phyloP scores from a whole-genome alignment of 2,888 invertebrate species.

The Trilocha varians region DNA sequence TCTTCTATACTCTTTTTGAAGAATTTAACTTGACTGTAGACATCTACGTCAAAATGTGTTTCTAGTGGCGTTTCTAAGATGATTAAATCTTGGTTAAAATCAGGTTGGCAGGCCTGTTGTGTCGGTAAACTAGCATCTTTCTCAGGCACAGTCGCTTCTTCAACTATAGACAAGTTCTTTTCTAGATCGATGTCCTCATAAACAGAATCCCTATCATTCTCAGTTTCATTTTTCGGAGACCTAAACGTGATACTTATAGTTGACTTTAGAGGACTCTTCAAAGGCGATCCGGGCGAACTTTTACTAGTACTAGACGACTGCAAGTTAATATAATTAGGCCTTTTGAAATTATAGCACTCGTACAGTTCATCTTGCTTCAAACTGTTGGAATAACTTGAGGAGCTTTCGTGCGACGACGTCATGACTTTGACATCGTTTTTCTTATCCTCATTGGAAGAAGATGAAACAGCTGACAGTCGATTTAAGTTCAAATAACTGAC shows the following conservation, averaged over 20 bases:
- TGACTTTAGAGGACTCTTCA: constrained; percentile 76
- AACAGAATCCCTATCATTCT: constrained; percentile 65
- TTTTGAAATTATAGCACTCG: constrained; percentile 50
- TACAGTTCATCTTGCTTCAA: constrained; percentile 48
- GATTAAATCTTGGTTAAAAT: constrained; percentile 47
- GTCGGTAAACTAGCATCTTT: constrained; percentile 71
- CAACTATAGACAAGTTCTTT: constrained; percentile 64
- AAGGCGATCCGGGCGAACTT: constrained; percentile 53
- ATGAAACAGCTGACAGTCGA: constrained; percentile 56
- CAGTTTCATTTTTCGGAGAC: constrained; percentile 71
- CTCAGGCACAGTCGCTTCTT: constrained; percentile 70
- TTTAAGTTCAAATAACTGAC: constrained; percentile 64
- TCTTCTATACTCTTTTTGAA: constrained; percentile 82
- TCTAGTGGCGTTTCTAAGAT: constrained; percentile 75
- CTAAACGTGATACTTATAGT: constrained; percentile 83
- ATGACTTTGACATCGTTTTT: constrained; percentile 46
- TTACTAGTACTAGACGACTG: constrained; percentile 60
- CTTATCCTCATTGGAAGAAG: constrained; percentile 50
- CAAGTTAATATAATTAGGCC: constrained; percentile 63
- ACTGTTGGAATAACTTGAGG: constrained; percentile 54
- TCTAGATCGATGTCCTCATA: constrained; percentile 74
- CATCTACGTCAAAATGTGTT: constrained; percentile 48
- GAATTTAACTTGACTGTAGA: constrained; percentile 85
- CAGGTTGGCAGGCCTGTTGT: constrained; percentile 72
- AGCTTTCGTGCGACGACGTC: constrained; percentile 66